These are phyloP conservation scores for Pavo muticus DNA, from an alignment of 2,113 vertebrate genomes.

Conservation along the genomic window DNA sequence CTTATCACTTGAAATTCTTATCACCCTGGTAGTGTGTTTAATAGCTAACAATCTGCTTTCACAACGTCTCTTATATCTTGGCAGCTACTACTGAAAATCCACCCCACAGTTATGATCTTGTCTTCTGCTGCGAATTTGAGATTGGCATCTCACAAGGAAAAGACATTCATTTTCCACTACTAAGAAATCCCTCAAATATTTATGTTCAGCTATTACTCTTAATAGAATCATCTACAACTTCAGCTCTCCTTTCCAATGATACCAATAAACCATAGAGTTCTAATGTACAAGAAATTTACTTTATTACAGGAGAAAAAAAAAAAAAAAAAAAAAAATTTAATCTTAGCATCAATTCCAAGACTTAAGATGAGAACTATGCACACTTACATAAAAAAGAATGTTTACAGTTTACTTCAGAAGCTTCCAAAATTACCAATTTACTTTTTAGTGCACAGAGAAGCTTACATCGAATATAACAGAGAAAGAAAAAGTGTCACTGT, in stretches of 20 bases:
- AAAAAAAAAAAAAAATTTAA: background rate
- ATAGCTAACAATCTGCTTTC: background rate
- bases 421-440: background rate
- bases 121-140: constrained; percentile 20
- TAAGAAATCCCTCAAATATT: constrained; percentile 28
- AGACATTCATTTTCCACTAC: background rate
- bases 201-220: constrained; percentile 5
- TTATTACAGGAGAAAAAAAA: background rate
- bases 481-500: background rate
- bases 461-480: background rate
- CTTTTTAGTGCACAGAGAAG: background rate
- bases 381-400: background rate
- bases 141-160: constrained; percentile 24
- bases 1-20: background rate
- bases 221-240: background rate
- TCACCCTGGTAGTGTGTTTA: background rate
- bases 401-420: background rate
- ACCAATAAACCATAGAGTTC: background rate
- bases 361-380: background rate
- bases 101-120: background rate
- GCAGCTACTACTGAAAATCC: constrained; percentile 1
- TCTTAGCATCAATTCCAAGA: rapidly evolving
- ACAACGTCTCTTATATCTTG: background rate
- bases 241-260: background rate
- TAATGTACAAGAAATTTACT: background rate